These are phyloP conservation scores for Cichlasoma orientale DNA, from an alignment of 2,797 vertebrate genomes.

Conservation along the genomic window DNA sequence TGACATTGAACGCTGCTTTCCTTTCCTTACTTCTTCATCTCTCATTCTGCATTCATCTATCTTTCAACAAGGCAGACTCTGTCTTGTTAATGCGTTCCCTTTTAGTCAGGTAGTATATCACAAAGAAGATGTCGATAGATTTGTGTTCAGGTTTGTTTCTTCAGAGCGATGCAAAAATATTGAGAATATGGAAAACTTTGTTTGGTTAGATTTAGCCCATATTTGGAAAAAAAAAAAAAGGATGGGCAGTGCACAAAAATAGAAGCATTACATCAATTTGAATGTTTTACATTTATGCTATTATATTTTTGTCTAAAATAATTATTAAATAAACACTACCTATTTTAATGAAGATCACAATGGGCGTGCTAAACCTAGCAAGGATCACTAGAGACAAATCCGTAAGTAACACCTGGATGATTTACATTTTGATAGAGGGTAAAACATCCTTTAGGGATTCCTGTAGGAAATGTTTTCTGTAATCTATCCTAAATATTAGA, in stretches of 20 bases:
- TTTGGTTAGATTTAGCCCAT: background rate
- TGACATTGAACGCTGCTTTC: constrained; percentile 13
- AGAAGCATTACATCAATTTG: background rate
- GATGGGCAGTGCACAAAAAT: too few relatives aligned
- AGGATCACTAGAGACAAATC: background rate
- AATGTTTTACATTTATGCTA: background rate
- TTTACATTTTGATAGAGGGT: too few relatives aligned
- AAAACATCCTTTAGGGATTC: too few relatives aligned
- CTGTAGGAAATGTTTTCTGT: too few relatives aligned
- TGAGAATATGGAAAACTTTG: background rate
- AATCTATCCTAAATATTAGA: too few relatives aligned
- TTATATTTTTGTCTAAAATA: background rate
- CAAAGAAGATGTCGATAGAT: background rate
- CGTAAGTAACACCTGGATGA: background rate
- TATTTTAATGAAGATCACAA: background rate
- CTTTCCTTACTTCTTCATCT: constrained; percentile 6
- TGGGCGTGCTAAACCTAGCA: background rate
- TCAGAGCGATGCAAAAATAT: background rate
- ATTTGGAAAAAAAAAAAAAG: too few relatives aligned
- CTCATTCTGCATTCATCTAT: constrained; percentile 15
- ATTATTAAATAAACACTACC: background rate
- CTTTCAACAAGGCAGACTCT: constrained; percentile 11
- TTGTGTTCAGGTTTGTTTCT: background rate
- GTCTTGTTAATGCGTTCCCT: constrained; percentile 36
- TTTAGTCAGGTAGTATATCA: constrained; percentile 30